phyloP scores from a whole-genome alignment of 2,888 invertebrate genomes.

The Anthophora plumipes region DNA sequence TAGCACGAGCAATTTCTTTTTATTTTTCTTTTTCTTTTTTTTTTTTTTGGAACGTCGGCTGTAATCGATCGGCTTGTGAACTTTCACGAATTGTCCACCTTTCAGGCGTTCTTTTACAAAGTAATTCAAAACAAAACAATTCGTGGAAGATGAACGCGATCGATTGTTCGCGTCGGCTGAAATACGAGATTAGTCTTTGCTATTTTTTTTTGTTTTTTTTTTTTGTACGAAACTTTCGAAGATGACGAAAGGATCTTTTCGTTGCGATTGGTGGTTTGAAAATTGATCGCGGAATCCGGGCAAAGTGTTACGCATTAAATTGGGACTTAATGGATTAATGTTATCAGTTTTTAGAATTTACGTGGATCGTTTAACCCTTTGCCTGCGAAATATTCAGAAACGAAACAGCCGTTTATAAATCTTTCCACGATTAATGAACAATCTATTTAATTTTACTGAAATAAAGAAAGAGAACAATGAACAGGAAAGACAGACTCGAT shows the following conservation, averaged over 20 bases:
- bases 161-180: not conserved
- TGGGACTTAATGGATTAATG: too few relatives aligned
- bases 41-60: not conserved
- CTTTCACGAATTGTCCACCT: slow-evolving; percentile 9
- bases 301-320: too few relatives aligned
- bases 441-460: too few relatives aligned
- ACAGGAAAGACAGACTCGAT: too few relatives aligned
- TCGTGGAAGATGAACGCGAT: not conserved
- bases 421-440: too few relatives aligned
- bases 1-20: slow-evolving; percentile 1
- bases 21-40: too few relatives aligned
- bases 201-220: too few relatives aligned
- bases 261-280: not conserved
- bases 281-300: not conserved
- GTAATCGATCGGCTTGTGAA: not conserved
- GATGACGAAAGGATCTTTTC: not conserved
- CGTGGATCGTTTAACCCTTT: too few relatives aligned
- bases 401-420: too few relatives aligned
- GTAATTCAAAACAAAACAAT: slow-evolving; percentile 13
- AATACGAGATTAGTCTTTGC: not conserved
- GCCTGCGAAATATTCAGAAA: too few relatives aligned
- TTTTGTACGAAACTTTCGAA: not conserved
- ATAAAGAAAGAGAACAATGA: too few relatives aligned
- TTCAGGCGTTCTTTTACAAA: slow-evolving; percentile 18
- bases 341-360: not conserved